Percentiles rank a stretch among this genome's conserved stretches.
Evolutionary conservation across 2,113 vertebrate genomes (phyloP).

Genomic region (Nymphicus hollandicus): DNA sequence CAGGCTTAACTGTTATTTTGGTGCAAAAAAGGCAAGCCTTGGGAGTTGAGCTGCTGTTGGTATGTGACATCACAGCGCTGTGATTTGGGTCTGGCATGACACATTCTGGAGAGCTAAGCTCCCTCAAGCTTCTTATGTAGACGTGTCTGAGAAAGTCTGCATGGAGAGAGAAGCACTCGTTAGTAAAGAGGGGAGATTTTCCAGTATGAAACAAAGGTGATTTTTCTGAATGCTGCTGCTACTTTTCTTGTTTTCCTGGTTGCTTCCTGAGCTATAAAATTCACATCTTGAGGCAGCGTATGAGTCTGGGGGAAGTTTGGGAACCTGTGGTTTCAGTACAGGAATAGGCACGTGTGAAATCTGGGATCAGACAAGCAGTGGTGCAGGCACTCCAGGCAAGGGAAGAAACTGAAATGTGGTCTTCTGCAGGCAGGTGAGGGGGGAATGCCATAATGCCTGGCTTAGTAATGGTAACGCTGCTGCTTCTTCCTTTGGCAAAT

Average conservation of each 20-base stretch:
- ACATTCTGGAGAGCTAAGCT: constrained; percentile 8
- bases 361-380: background rate
- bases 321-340: background rate
- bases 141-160: background rate
- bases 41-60: constrained; percentile 31
- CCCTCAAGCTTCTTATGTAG: constrained; percentile 33
- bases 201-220: background rate
- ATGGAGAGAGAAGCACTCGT: background rate
- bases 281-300: background rate
- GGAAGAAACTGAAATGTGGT: background rate
- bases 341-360: background rate
- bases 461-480: background rate
- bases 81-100: constrained; percentile 33
- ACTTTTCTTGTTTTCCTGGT: accelerated
- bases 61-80: constrained; percentile 21
- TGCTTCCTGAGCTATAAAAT: background rate
- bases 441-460: background rate
- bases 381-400: background rate
- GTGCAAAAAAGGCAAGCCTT: constrained; percentile 42
- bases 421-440: background rate
- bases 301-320: background rate
- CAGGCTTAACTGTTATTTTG: constrained; percentile 65
- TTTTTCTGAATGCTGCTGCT: background rate
- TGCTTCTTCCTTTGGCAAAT: background rate
- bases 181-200: background rate